Evolutionary conservation across 2,797 vertebrate species (phyloP).

Genomic region (Nothura maculosa): DNA sequence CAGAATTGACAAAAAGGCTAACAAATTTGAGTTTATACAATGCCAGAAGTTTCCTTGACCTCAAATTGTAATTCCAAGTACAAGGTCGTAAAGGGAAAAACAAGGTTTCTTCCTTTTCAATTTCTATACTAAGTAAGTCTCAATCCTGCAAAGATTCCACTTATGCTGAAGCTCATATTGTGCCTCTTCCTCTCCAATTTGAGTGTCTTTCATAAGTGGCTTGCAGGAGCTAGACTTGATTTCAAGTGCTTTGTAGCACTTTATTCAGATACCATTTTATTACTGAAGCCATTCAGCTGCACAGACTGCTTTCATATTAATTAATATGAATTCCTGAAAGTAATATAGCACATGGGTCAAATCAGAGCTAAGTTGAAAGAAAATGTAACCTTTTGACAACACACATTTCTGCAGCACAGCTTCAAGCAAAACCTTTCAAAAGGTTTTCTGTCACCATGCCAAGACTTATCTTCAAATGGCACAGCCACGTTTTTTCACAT

Average conservation of each 20-base stretch:
- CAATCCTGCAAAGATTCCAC: not conserved
- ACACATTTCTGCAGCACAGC: not conserved
- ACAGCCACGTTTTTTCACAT: fast-evolving
- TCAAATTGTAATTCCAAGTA: not conserved
- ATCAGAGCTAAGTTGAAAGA: not conserved
- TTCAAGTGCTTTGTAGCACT: not conserved
- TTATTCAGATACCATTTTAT: not conserved
- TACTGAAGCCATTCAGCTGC: not conserved
- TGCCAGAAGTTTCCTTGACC: not conserved
- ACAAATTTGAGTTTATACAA: not conserved
- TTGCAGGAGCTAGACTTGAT: not conserved
- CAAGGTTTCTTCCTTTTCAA: not conserved
- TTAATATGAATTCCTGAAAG: not conserved
- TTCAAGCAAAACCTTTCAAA: not conserved
- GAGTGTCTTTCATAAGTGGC: not conserved
- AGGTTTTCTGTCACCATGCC: not conserved
- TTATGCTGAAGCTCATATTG: not conserved
- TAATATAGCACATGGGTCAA: not conserved
- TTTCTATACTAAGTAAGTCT: not conserved
- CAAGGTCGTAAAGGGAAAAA: not conserved
- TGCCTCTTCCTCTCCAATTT: not conserved
- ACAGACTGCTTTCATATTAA: not conserved
- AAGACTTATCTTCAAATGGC: not conserved
- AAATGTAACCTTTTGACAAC: not conserved
- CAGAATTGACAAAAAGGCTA: not conserved